Conservation (phyloP, 1,140 invertebrate genomes). For the Stegodyphus mimosarum region DNA sequence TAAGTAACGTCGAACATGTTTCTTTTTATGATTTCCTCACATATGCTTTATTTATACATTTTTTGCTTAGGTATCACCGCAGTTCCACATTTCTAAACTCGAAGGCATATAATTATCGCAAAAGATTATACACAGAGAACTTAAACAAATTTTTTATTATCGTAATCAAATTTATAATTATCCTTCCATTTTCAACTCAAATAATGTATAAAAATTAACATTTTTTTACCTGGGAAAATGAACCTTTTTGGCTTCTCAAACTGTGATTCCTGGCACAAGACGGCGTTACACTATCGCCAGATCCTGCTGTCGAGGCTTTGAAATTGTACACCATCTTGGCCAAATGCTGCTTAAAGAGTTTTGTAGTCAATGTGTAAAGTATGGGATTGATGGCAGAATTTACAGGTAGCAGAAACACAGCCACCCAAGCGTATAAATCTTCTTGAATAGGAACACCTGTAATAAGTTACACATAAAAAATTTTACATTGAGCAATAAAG, state of each 20-base stretch:
- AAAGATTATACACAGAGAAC: no score
- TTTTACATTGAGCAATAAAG: background rate
- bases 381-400: conserved; percentile 74
- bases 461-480: background rate
- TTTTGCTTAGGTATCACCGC: no score
- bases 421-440: conserved; percentile 71
- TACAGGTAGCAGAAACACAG: conserved; percentile 73
- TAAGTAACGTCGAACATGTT: no score
- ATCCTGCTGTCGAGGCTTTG: conserved; percentile 25
- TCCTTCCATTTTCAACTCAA: no score
- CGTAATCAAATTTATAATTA: no score
- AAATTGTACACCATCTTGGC: conserved; percentile 53
- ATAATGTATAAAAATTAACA: no score
- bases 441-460: conserved; percentile 65
- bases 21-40: no score
- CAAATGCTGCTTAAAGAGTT: conserved; percentile 59
- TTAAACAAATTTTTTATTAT: no score
- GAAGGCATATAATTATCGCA: no score
- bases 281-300: conserved; percentile 35
- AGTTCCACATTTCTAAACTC: no score
- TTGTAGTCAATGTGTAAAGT: conserved; percentile 71
- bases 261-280: conserved; percentile 47
- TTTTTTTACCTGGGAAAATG: conserved; percentile 21
- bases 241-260: conserved; percentile 45
- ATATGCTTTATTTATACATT: no score